Evolutionary conservation across 2,797 vertebrate genomes (phyloP), one percentile per base, ranked within the genome.

Genomic region (Rhadinocentrus ornatus): DNA sequence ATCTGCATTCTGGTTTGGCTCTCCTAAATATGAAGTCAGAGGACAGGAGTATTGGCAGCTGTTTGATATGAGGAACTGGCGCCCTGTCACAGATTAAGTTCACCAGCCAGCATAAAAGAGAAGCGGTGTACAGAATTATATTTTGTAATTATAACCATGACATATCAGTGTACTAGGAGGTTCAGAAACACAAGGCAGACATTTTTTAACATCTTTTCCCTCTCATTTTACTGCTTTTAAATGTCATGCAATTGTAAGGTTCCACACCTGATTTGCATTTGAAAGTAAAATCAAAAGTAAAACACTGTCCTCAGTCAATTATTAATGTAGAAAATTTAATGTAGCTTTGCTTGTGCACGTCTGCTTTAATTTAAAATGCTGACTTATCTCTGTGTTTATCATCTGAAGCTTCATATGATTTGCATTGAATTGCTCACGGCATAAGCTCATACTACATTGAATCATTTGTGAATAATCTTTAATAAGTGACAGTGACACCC

Each of bases 21-120:
- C n/a, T 55, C 9, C 3, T 2, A 4, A 35, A 39, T 31, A 24
- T 65, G 27, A 66, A 63, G 58, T 37, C 77, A 62, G 77, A 69
- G 66, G 54, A 60, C 75, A 73, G 66, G 39, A 54, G 60, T 11
- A 50, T 61, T 70, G 60, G 83, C 69, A 78, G 83, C 52, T 70
- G 75, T 71, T 71, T 73, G 65, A 85, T 77, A 64, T 61, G 66
- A 72, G 29, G 4, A 48, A 13, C 31, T 22, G 13, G 15, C 24
- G 70, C 54, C 82, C 68, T 20, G 65, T 58, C 76, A 75, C 62
- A 76, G 81, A 86, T 83, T 86, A 75, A 69, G 78, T 78, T 86
- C 74, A 78, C 70, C 31, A 58, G 55, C 32, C 62, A 56, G 37
- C 20, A 26, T 3, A 8, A 62, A 24, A n/a, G n/a, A n/a, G n/a